A percentile compares a stretch with the other conserved stretches of the same genome.
These are phyloP conservation scores for Smittia sp. DNA, from an alignment of 2,888 invertebrate species.

Conservation along the genomic window DNA sequence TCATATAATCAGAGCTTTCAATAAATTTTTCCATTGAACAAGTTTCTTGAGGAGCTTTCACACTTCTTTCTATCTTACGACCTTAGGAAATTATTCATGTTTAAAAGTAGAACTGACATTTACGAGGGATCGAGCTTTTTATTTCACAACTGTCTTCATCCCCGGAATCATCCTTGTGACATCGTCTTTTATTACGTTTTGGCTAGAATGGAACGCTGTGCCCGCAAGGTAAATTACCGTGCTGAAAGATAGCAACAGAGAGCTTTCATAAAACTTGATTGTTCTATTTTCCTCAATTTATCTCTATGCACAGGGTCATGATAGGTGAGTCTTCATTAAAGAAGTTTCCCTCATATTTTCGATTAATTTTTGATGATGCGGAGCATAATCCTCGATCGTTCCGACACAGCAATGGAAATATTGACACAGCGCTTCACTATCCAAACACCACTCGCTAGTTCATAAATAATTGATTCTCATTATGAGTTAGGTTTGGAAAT, in stretches of 20 bases:
- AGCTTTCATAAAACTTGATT: not conserved
- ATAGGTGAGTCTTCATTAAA: constrained; percentile 23
- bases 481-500: too few species aligned
- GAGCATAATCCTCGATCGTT: too few species aligned
- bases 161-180: constrained; percentile 85
- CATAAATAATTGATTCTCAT: not conserved
- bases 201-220: constrained; percentile 96
- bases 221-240: constrained; percentile 64
- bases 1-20: not conserved
- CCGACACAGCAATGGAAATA: not conserved
- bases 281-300: not conserved
- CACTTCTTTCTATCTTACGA: not conserved
- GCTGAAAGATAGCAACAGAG: not conserved
- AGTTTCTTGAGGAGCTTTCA: not conserved
- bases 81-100: constrained; percentile 91
- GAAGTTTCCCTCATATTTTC: not conserved
- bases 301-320: constrained; percentile 27
- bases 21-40: not conserved
- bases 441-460: not conserved
- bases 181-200: constrained; percentile 88
- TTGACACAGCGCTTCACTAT: not conserved
- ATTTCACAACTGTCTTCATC: constrained; percentile 95
- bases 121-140: constrained; percentile 93
- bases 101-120: constrained; percentile 90
- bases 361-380: not conserved